Base-by-base conservation (phyloP, 2,888 invertebrate genomes). In the Microdon myrmicae region DNA sequence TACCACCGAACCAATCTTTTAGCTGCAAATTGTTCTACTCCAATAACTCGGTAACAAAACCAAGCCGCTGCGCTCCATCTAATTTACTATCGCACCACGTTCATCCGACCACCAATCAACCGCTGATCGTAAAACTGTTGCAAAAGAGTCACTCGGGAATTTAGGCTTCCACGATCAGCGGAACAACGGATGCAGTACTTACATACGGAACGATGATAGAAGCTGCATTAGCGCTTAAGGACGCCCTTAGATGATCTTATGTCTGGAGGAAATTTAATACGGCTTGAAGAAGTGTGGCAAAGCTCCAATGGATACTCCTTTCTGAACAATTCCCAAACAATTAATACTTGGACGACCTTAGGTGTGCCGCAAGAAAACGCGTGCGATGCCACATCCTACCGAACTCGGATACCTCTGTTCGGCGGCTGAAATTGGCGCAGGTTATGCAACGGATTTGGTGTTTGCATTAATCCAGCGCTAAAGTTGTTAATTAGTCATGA, bases 401-500 rank as follows among this genome's bases (percentile, higher is more conserved):
- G 26, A 13, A 8, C 16, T 6, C 16, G 10, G 8, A n/a, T 12
- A 17, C 12, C 10, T 14, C 19, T 54, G 60, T 48, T 60, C 56
- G 19, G 35, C 61, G 34, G 47, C 56, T 51, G 64, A 56, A 64
- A 64, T 64, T 58, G 56, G 51, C 37, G 35, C 64, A 56, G 8
- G 47, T 64, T 56, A 64, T 64, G 64, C 64, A 64, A 64, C 56
- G 51, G 53, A 58, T 56, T 56, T n/a, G n/a, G 51, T 64, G 56
- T 64, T 64, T 64, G 47, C 64, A 58, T 64, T 64, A 58, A 60
- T 38, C 17, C 37, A 43, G 56, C 41, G 31, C 12, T 22, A 48
- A 54, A 53, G 56, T 51, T 47, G 64, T 58, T 64, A 64, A 64
- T 64, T 64, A 64, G 64, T 58, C 56, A 55, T 53, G 53, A 23